These are phyloP conservation scores for Pollenia labialis DNA, from an alignment of 2,888 invertebrate genomes.

Conservation along the genomic window DNA sequence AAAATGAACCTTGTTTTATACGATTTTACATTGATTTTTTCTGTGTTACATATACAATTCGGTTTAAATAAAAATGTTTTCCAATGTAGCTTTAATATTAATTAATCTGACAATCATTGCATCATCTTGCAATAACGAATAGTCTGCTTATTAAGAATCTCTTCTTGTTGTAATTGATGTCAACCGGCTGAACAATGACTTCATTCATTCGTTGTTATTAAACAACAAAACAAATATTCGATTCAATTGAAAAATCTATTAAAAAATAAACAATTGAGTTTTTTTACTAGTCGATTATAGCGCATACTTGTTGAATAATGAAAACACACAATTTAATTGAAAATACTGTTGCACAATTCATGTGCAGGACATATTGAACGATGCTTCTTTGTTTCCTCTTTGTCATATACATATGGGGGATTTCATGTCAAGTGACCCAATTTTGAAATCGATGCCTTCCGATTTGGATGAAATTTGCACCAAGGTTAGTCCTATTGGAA, in stretches of 20 bases:
- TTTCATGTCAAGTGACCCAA: no score
- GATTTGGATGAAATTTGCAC: no score
- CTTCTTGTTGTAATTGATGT: conserved; percentile 3
- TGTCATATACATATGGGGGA: neutral
- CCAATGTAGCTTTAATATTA: neutral
- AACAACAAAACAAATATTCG: neutral
- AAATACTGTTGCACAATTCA: neutral
- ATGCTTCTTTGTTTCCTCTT: neutral
- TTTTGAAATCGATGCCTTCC: no score
- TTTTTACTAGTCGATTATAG: no score
- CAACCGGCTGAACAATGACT: conserved; percentile 15
- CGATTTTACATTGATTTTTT: no score
- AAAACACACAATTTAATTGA: neutral
- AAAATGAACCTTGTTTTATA: no score
- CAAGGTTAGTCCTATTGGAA: no score
- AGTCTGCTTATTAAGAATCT: neutral
- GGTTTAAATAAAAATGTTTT: neutral
- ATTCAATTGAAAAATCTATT: conserved; percentile 18
- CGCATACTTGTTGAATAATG: conserved; percentile 12
- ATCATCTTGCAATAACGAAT: neutral
- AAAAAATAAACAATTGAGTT: neutral
- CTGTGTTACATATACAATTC: no score
- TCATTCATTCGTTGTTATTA: conserved; percentile 3
- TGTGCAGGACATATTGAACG: neutral
- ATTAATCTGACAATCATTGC: neutral